phyloP scores from a whole-genome alignment of 2,797 vertebrate genomes.

The Melanogrammus aeglefinus region DNA sequence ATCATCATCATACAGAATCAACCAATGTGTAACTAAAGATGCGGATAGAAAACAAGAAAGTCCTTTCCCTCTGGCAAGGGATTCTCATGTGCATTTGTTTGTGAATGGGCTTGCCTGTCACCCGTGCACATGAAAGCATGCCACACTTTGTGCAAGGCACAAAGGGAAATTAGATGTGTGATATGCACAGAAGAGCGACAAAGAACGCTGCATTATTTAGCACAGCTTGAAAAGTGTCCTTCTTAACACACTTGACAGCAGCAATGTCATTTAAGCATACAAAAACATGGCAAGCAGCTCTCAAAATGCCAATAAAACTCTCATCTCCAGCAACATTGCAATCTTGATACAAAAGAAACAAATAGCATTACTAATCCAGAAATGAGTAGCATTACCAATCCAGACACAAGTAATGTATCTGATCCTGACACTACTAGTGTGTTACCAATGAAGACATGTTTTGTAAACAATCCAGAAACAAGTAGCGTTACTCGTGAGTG shows the following conservation, averaged over 20 bases:
- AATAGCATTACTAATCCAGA: slow-evolving; percentile 3
- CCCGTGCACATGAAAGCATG: slow-evolving; percentile 19
- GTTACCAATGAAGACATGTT: no score
- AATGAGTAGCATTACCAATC: background rate
- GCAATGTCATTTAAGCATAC: slow-evolving; percentile 40
- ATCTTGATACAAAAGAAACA: slow-evolving; percentile 11
- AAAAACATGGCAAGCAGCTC: slow-evolving; percentile 24
- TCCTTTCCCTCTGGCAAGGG: background rate
- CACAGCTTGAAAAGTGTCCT: slow-evolving; percentile 44
- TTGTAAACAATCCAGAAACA: no score
- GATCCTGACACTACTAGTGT: no score
- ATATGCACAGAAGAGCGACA: slow-evolving; percentile 32
- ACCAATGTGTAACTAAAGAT: background rate
- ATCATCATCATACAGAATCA: background rate
- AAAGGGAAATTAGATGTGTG: slow-evolving; percentile 29
- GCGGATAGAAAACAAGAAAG: background rate
- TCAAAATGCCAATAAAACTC: slow-evolving; percentile 16
- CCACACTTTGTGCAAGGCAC: slow-evolving; percentile 4
- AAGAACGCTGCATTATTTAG: slow-evolving; percentile 59
- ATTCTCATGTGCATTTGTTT: background rate
- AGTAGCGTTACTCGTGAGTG: no score
- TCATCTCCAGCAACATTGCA: slow-evolving; percentile 11
- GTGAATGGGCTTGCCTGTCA: slow-evolving; percentile 8
- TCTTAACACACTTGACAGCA: slow-evolving; percentile 44
- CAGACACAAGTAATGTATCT: no score